Evolutionary conservation across 2,797 vertebrate genomes (phyloP), one percentile per base, ranked within the genome.

Genomic region (Gallirallus australis): DNA sequence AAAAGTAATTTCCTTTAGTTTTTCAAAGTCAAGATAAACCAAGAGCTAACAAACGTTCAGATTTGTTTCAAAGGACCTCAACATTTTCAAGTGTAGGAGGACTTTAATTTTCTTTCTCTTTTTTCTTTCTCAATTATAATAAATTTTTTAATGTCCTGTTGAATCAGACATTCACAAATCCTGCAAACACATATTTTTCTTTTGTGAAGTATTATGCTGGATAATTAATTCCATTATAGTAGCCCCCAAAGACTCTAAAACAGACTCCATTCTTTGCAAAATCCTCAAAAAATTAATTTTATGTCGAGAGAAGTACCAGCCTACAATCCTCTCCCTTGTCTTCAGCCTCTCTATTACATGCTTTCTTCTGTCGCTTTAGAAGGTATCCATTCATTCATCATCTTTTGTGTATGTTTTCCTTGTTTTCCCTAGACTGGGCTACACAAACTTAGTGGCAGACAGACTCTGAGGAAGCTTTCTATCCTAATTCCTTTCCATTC

Each of bases 391-490:
- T 93, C 71, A 80, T 93, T 81, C 61, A 20, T 56, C 47, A 28
- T 60, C 56, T 64, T 70, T 65, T 84, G 12, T 68, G 27, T 64
- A 15, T 66, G 40, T 91, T 89, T 93, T 85, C 78, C 83, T 82
- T 71, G 60, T 80, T 93, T 96, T 93, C 65, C 73, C 53, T 75
- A 50, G 19, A 54, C 53, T 65, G 59, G 47, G n/a, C 40, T 89
- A 27, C 76, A 48, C 47, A 90, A 90, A 82, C 77, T 81, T 73
- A 52, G 23, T 59, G 70, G 47, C 73, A 94, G 83, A 57, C 30
- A 93, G 70, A 63, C 54, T 75, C 61, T n/a, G 52, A 89, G 60
- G 71, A 82, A 93, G 75, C 9, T 89, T 95, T 85, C 89, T 45
- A 35, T 87, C 60, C 39, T 77, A 54, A 82, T 94, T 95, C 30